phyloP scores from a whole-genome alignment of 2,113 vertebrate genomes.

The Notarius lentiginosus region DNA sequence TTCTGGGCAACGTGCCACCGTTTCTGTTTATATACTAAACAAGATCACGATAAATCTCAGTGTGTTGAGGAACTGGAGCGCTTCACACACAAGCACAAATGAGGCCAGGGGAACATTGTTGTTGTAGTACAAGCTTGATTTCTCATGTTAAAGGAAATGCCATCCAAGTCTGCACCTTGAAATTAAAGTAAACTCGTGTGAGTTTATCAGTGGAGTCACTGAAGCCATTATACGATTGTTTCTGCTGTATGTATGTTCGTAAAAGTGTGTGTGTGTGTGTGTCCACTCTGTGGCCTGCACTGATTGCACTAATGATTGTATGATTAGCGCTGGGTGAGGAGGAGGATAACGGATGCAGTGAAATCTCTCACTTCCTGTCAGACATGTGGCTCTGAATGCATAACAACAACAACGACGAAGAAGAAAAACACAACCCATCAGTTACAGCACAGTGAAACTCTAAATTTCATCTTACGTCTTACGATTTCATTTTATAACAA shows the following conservation, averaged over 20 bases:
- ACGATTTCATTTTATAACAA: too few relatives aligned
- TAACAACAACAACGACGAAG: constrained; percentile 16
- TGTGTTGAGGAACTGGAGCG: constrained; percentile 22
- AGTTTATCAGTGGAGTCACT: not conserved
- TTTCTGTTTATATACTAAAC: not conserved
- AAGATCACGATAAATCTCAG: constrained; percentile 30
- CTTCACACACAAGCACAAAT: constrained; percentile 15
- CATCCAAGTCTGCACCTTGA: not conserved
- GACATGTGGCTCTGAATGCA: constrained; percentile 25
- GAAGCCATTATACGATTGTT: not conserved
- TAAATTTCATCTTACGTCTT: not conserved
- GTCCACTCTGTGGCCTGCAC: constrained; percentile 15
- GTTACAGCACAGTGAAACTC: not conserved
- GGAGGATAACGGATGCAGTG: constrained; percentile 41
- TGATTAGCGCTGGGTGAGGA: constrained; percentile 36
- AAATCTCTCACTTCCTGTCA: constrained; percentile 37
- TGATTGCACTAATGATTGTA: constrained; percentile 33
- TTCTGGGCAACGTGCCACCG: constrained; percentile 42
- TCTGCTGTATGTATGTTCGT: not conserved
- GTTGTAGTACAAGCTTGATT: not conserved
- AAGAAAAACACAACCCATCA: constrained; percentile 10
- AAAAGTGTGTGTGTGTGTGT: not conserved
- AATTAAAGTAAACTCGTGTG: not conserved
- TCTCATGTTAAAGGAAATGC: not conserved
- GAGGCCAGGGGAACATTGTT: constrained; percentile 24